Conservation (phyloP, 53 echinoderm and acorn worm genomes). For the Glandiceps talaboti region DNA sequence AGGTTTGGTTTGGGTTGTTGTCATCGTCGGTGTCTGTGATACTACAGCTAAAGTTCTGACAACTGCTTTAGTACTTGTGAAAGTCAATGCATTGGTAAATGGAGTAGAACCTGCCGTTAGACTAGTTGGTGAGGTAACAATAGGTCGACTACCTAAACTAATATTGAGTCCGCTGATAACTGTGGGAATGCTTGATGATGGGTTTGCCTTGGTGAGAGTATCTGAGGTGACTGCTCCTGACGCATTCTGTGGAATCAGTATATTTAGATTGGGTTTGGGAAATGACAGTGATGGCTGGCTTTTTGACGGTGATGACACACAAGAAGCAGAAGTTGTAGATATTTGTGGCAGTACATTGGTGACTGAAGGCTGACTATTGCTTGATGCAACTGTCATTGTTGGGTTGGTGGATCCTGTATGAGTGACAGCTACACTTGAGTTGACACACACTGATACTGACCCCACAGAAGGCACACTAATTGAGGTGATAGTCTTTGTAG, state of each 20-base stretch:
- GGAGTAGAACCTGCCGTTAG: neutral
- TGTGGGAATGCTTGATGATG: neutral
- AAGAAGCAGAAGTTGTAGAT: neutral
- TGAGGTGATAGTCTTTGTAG: neutral
- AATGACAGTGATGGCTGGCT: neutral
- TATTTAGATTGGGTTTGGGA: neutral
- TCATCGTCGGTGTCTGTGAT: neutral
- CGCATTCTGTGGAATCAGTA: neutral
- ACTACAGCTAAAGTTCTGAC: slow-evolving; percentile 7
- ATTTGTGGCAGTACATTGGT: neutral
- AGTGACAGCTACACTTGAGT: neutral
- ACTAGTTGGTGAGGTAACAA: neutral
- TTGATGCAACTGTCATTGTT: slow-evolving; percentile 16
- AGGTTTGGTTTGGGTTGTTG: neutral
- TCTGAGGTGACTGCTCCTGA: neutral
- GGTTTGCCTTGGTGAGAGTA: neutral
- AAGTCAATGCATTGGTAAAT: neutral
- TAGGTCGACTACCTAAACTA: neutral
- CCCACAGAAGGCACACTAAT: neutral
- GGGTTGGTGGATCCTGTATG: slow-evolving; percentile 7
- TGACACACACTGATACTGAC: neutral
- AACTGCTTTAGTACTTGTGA: slow-evolving; percentile 23
- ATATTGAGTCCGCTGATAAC: neutral
- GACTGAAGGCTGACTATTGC: neutral
- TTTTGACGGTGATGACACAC: neutral